Base-by-base conservation (phyloP, 2,888 invertebrate genomes). In the Amorpha juglandis region DNA sequence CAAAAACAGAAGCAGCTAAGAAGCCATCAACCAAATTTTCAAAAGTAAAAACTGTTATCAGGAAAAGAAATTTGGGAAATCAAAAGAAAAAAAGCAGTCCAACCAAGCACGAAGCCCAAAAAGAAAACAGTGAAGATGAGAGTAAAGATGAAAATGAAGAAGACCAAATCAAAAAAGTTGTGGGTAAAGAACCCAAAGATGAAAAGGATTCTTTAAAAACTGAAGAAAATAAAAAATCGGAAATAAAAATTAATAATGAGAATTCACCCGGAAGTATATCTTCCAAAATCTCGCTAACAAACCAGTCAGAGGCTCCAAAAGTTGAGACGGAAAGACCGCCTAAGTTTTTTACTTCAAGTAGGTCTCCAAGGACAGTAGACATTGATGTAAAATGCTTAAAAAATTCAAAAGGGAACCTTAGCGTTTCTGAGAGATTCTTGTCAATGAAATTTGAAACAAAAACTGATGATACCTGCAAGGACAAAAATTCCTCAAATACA, bases 381-480 rank as follows among this genome's bases (percentile, higher is more conserved):
- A 91, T 93, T 65, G 93, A 93, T 73, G 89, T 93, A 0, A 93
- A 92, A 79, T 92, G 88, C 73, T 89, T 84, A 63, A 93, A 93
- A 80, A 92, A 84, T 72, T 88, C 91, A 7, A 93, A 92, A 80
- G 92, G 92, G n/a, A 92, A 89, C 73, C 78, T 92, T 63, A 90
- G 86, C 70, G 88, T 90, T 45, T 91, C 91, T 33, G 93, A 93
- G 79, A 83, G 91, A 70, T 92, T 93, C 75, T 73, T 90, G 52
- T 87, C 92, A 2, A 80, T 89, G 80, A 93, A 93, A 76, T 80
- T 83, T 63, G 91, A 92, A 77, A 79, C 85, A 3, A 92, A 90
- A 78, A 69, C 74, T 21, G 89, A 89, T 65, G 93, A 91, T 16
- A 78, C 42, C 48, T 75, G 69, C 68, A 89, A 89, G 74, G 87